phyloP scores from a whole-genome alignment of 2,113 vertebrate species.

The Platysteira castanea region DNA sequence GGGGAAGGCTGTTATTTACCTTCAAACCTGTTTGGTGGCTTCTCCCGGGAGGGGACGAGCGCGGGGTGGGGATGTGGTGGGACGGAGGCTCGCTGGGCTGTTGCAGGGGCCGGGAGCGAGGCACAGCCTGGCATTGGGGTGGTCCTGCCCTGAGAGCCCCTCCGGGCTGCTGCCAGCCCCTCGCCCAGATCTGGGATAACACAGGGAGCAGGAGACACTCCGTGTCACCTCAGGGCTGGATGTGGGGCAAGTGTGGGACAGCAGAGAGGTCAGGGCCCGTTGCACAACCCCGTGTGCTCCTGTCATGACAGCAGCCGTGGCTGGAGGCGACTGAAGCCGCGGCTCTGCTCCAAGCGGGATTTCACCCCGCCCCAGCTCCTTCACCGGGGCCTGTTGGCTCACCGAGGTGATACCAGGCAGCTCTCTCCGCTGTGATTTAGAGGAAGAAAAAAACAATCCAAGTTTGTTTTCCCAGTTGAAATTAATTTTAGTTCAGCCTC shows the following conservation, averaged over 20 bases:
- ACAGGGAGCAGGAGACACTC: rapidly evolving
- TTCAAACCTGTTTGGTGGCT: constrained; percentile 64
- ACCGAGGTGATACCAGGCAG: background rate
- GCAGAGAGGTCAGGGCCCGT: background rate
- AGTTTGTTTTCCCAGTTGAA: background rate
- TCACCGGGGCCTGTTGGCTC: background rate
- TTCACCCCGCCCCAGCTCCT: background rate
- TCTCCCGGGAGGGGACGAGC: background rate
- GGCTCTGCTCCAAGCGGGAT: background rate
- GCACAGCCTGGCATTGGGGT: rapidly evolving
- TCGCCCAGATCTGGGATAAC: rapidly evolving
- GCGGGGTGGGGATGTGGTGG: background rate
- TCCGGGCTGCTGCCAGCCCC: background rate
- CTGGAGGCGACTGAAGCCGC: background rate
- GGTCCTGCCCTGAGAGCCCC: background rate
- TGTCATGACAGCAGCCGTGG: background rate
- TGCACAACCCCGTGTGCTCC: background rate
- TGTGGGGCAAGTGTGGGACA: background rate
- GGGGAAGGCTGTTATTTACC: constrained; percentile 39
- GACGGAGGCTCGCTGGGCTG: background rate
- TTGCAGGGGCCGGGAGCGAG: background rate
- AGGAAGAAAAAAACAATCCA: background rate
- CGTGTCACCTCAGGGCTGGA: background rate
- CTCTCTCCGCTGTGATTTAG: background rate
- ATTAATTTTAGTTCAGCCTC: constrained; percentile 10